Conservation (phyloP, 2,888 invertebrate genomes). For the Nebria salina region DNA sequence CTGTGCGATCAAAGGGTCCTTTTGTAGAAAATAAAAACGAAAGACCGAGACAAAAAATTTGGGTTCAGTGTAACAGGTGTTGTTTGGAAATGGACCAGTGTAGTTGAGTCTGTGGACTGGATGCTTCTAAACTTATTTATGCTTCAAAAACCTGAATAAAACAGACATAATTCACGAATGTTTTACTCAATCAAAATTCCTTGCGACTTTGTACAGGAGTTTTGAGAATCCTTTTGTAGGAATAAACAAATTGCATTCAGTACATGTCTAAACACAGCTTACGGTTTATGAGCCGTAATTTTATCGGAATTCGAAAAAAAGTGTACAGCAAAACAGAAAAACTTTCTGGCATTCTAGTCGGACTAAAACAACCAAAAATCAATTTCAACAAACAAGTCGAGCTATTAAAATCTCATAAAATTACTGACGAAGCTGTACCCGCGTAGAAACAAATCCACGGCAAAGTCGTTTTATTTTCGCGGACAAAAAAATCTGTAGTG, state of each 20-base stretch:
- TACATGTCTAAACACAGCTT: no score
- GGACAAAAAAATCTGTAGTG: neutral
- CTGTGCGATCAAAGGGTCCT: neutral
- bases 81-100: neutral
- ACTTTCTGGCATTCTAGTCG: neutral
- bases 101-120: neutral
- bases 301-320: no score
- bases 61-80: neutral
- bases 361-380: neutral
- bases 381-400: neutral
- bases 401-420: neutral
- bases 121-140: neutral
- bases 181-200: neutral
- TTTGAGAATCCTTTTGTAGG: no score
- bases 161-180: neutral
- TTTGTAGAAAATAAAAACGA: neutral
- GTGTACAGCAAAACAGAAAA: no score
- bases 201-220: neutral
- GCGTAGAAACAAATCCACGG: neutral
- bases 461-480: neutral
- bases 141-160: neutral
- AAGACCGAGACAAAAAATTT: neutral
- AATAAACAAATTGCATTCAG: no score
- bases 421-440: neutral
- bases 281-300: no score